Conservation (phyloP, 1,140 invertebrate species). For the Pachypsylla venusta region DNA sequence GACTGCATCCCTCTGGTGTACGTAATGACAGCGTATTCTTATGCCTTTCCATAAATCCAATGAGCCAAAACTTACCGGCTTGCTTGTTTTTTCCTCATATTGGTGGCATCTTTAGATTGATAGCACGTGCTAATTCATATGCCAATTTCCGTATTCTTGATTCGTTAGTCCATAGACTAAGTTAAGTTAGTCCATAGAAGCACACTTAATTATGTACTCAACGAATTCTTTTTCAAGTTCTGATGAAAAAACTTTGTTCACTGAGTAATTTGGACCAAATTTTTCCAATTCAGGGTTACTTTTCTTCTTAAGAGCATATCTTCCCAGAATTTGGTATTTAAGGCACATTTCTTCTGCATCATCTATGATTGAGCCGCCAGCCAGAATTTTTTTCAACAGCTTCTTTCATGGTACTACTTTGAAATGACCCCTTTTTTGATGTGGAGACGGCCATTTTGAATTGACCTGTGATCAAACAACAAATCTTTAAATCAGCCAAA, state of each 20-base stretch:
- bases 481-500: no score
- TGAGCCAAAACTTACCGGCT: constrained; percentile 26
- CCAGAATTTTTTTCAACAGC: not conserved
- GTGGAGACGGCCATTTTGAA: no score
- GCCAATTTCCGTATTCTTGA: constrained; percentile 27
- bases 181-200: no score
- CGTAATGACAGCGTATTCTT: not conserved
- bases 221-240: constrained; percentile 10
- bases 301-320: not conserved
- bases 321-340: not conserved
- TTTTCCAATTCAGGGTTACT: constrained; percentile 15
- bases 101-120: not conserved
- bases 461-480: no score
- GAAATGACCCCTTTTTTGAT: not conserved
- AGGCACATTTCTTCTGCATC: not conserved
- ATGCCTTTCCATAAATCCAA: not conserved
- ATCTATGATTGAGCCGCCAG: not conserved
- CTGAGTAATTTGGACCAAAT: not conserved
- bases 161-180: constrained; percentile 25
- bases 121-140: constrained; percentile 28
- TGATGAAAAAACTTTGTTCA: constrained; percentile 1
- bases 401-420: not conserved
- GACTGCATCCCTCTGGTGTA: not conserved
- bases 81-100: not conserved
- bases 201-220: constrained; percentile 19